Evolutionary conservation across 2,113 vertebrate species (phyloP).

Genomic region (Ondatra zibethicus): DNA sequence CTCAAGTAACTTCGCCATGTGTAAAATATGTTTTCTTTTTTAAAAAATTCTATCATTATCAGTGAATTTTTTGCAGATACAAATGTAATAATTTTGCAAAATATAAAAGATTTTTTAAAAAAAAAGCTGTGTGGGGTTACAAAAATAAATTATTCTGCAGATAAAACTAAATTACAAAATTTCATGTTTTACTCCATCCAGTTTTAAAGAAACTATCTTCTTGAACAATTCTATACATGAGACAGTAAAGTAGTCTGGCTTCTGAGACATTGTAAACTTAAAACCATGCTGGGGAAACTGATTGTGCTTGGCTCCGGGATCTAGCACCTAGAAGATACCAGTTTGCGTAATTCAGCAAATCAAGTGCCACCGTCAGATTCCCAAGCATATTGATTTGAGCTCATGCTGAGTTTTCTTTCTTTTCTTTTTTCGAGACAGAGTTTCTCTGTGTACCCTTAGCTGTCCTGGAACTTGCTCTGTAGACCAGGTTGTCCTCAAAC

Average conservation of each 20-base stretch:
- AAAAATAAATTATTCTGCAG: constrained; percentile 26
- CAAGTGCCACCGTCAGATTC: constrained; percentile 16
- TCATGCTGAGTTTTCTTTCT: neutral
- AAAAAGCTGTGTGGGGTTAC: neutral
- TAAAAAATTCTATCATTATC: neutral
- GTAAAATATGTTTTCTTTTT: neutral
- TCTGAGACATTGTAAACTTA: neutral
- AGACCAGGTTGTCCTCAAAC: too few species aligned
- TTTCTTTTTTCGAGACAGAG: too few species aligned
- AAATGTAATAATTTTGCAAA: neutral
- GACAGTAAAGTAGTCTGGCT: neutral
- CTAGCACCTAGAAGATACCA: neutral
- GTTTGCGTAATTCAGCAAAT: constrained; percentile 54
- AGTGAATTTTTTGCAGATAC: neutral
- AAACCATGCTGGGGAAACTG: neutral
- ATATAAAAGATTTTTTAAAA: neutral
- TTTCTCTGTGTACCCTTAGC: too few species aligned
- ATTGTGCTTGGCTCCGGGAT: neutral
- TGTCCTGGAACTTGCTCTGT: too few species aligned
- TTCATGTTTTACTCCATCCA: neutral
- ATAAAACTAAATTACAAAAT: constrained; percentile 30
- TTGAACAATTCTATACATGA: constrained; percentile 24
- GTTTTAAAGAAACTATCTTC: constrained; percentile 29
- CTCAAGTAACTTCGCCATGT: neutral
- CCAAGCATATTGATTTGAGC: constrained; percentile 28